A percentile compares a stretch with the other conserved stretches of the same genome.
Evolutionary conservation across 2,888 invertebrate genomes (phyloP).

Genomic region (Hirtodrosophila histrioides): DNA sequence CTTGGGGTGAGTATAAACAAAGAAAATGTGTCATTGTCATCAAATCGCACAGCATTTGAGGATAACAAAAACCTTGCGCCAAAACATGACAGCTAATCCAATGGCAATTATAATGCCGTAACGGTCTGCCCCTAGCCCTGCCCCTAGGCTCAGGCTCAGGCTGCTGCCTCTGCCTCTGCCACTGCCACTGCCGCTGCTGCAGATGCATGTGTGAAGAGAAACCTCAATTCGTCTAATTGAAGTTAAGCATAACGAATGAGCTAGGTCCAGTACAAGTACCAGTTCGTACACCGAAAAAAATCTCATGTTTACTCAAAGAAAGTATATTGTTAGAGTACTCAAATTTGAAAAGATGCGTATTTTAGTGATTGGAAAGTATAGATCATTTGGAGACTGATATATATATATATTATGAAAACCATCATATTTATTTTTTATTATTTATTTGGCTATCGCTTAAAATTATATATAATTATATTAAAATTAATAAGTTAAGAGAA

Average conservation of each 20-base stretch:
- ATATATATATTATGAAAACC: too few relatives aligned
- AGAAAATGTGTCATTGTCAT: conserved; percentile 77
- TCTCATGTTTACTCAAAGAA: too few relatives aligned
- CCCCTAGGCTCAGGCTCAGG: conserved; percentile 19
- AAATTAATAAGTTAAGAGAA: too few relatives aligned
- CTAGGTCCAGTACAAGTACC: conserved; percentile 21
- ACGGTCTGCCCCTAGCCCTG: conserved; percentile 33
- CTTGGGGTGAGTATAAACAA: conserved; percentile 6
- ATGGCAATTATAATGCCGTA: conserved; percentile 76
- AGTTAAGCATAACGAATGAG: conserved; percentile 75
- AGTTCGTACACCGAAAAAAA: too few relatives aligned
- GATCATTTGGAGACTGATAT: too few relatives aligned
- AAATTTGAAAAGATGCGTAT: too few relatives aligned
- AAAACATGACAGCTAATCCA: conserved; percentile 82
- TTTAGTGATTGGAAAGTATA: too few relatives aligned
- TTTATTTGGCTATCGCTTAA: too few relatives aligned
- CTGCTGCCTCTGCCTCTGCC: conserved; percentile 10
- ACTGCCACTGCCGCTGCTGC: conserved; percentile 13
- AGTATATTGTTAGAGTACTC: too few relatives aligned
- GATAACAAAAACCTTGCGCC: conserved; percentile 45
- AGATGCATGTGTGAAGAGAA: conserved; percentile 53
- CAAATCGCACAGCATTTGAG: conserved; percentile 56
- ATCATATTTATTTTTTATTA: too few relatives aligned
- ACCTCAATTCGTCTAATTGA: conserved; percentile 78
- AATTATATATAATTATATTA: too few relatives aligned